Percentiles rank a stretch among this genome's conserved stretches.
phyloP scores from a whole-genome alignment of 2,888 invertebrate genomes.

The Omphaloscelis lunosa region DNA sequence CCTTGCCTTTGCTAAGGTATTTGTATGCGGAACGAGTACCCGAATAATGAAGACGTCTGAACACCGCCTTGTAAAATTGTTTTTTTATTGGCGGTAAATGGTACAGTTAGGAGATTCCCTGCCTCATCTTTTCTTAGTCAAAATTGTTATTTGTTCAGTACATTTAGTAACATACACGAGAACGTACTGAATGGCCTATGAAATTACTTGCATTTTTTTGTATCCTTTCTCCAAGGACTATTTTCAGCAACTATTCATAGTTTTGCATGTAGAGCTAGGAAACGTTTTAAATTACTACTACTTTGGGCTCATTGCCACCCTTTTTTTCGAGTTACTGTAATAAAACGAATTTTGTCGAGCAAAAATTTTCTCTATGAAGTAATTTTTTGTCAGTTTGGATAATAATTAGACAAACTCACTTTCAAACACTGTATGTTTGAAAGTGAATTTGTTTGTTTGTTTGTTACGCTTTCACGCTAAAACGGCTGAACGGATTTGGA shows the following conservation, averaged over 20 bases:
- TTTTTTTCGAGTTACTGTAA: too few species aligned
- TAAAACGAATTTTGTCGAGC: too few species aligned
- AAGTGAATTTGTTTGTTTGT: too few species aligned
- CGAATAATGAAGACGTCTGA: constrained; percentile 35
- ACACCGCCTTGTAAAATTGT: not conserved
- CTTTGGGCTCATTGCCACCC: too few species aligned
- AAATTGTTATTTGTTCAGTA: not conserved
- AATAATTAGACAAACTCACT: too few species aligned
- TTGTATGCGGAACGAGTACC: constrained; percentile 30
- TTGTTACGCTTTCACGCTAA: too few species aligned
- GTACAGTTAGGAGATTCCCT: not conserved
- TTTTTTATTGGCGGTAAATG: constrained; percentile 8
- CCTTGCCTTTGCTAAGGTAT: constrained; percentile 10
- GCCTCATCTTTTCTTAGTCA: not conserved
- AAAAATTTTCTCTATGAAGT: too few species aligned
- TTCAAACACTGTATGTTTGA: too few species aligned
- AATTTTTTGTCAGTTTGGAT: too few species aligned
- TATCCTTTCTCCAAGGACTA: too few species aligned
- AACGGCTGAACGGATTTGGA: too few species aligned
- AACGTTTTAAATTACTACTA: not conserved
- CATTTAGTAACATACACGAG: not conserved
- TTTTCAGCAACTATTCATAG: not conserved
- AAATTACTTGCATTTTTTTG: not conserved
- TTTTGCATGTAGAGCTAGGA: not conserved
- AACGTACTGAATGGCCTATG: not conserved